Percentiles rank a stretch among this genome's conserved stretches.
Conservation (phyloP, 2,888 invertebrate species). For the Torymus aiolomorphi region DNA sequence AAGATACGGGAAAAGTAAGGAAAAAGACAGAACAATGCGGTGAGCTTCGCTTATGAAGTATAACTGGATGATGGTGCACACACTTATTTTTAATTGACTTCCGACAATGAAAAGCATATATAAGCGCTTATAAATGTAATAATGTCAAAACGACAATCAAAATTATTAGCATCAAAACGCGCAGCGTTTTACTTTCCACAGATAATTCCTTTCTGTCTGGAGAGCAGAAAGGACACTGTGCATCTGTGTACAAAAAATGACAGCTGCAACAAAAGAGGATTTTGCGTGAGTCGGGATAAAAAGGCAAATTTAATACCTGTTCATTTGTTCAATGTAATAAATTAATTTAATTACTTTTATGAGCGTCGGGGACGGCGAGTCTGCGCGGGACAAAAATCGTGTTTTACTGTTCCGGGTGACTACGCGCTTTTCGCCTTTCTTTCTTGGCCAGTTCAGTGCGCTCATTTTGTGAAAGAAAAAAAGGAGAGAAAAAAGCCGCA, state of each 20-base stretch:
- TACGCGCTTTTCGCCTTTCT: conserved; percentile 14
- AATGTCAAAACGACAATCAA: conserved; percentile 14
- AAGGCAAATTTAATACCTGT: conserved; percentile 18
- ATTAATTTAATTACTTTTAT: conserved; percentile 44
- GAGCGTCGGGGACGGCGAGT: not conserved
- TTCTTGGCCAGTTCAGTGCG: not conserved
- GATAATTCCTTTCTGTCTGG: not conserved
- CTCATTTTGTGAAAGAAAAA: not conserved
- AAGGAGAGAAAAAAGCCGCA: conserved; percentile 9
- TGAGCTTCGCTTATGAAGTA: not conserved
- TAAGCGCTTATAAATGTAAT: conserved; percentile 33
- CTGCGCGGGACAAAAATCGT: conserved; percentile 23
- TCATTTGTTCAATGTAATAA: conserved; percentile 31
- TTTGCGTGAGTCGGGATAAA: not conserved
- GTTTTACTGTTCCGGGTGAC: conserved; percentile 12
- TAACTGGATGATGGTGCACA: not conserved
- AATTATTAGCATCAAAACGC: not conserved
- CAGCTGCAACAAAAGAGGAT: conserved; percentile 28
- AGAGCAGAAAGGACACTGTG: not conserved
- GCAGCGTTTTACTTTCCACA: conserved; percentile 9
- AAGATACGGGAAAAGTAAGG: not conserved
- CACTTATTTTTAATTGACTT: conserved; percentile 26
- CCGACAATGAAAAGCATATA: conserved; percentile 19
- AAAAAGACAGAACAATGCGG: not conserved
- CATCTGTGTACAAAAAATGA: not conserved